phyloP scores from a whole-genome alignment of 2,888 invertebrate genomes.

The Macropis europaea region DNA sequence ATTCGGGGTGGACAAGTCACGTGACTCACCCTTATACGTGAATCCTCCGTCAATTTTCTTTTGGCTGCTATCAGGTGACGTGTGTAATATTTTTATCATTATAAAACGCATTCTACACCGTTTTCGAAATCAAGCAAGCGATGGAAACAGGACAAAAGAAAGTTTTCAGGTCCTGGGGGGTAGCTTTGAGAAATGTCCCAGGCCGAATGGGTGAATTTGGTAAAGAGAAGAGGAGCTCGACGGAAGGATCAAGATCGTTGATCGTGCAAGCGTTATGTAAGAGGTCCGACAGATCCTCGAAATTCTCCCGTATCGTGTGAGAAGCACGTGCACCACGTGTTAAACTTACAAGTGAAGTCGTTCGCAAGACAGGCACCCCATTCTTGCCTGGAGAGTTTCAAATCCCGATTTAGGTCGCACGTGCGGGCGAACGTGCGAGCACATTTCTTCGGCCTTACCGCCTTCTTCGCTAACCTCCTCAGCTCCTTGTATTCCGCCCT shows the following conservation, averaged over 20 bases:
- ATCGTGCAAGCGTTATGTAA: slow-evolving; percentile 12
- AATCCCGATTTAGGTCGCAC: slow-evolving; percentile 92
- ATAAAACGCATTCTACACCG: too few relatives aligned
- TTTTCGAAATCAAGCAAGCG: too few relatives aligned
- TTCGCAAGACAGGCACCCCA: slow-evolving; percentile 94
- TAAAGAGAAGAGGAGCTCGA: too few relatives aligned
- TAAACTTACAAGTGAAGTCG: slow-evolving; percentile 90
- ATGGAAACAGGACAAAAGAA: too few relatives aligned
- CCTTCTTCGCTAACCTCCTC: slow-evolving; percentile 90
- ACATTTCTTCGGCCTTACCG: slow-evolving; percentile 93
- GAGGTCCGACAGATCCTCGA: background rate
- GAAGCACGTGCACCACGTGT: slow-evolving; percentile 44
- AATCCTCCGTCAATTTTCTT: too few relatives aligned
- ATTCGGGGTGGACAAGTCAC: too few relatives aligned
- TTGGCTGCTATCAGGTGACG: too few relatives aligned
- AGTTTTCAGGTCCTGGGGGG: too few relatives aligned
- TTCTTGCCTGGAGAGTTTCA: slow-evolving; percentile 88
- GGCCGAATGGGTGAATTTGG: too few relatives aligned
- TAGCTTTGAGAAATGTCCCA: too few relatives aligned
- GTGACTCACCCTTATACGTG: too few relatives aligned
- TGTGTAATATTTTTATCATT: too few relatives aligned
- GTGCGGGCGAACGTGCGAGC: slow-evolving; percentile 93
- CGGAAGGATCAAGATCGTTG: slow-evolving; percentile 20
- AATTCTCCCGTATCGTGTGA: slow-evolving; percentile 22
- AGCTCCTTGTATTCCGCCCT: slow-evolving; percentile 91